Evolutionary conservation across 2,797 vertebrate genomes (phyloP).

Genomic region (Halcyon badia): DNA sequence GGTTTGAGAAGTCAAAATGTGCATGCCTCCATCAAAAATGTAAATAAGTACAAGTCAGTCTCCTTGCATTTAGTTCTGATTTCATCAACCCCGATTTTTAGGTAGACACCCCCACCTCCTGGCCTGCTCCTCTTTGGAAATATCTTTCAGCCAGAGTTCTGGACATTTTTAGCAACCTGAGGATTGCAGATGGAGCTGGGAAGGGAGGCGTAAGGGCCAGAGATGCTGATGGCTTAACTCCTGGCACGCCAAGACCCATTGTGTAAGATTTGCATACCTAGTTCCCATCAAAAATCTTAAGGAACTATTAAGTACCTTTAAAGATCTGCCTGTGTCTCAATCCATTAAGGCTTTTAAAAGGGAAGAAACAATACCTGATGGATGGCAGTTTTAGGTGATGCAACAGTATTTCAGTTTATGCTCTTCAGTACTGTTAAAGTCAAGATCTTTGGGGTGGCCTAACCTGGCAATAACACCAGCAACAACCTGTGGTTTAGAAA

Average conservation of each 20-base stretch:
- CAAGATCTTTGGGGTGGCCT: background rate
- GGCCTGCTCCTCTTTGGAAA: background rate
- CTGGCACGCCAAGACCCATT: background rate
- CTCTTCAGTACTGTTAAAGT: background rate
- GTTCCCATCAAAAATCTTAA: background rate
- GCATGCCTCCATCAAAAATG: slow-evolving; percentile 60
- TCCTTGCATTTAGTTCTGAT: slow-evolving; percentile 66
- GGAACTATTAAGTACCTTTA: background rate
- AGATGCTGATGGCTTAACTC: background rate
- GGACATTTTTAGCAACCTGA: background rate
- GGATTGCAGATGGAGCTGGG: background rate
- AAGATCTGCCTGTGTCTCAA: background rate
- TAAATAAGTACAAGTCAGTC: slow-evolving; percentile 72
- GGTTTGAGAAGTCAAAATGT: slow-evolving; percentile 38
- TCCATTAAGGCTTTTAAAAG: background rate
- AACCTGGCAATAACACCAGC: background rate
- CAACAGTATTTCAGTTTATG: background rate
- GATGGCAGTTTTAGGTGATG: background rate
- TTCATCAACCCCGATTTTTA: slow-evolving; percentile 40
- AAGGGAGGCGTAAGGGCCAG: fast-evolving
- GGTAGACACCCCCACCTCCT: slow-evolving; percentile 9
- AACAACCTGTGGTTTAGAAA: background rate
- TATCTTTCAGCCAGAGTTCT: background rate
- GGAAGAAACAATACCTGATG: background rate
- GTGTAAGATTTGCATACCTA: background rate